Evolutionary conservation across 2,888 invertebrate genomes (phyloP).

Genomic region (Callyntrura sp.): DNA sequence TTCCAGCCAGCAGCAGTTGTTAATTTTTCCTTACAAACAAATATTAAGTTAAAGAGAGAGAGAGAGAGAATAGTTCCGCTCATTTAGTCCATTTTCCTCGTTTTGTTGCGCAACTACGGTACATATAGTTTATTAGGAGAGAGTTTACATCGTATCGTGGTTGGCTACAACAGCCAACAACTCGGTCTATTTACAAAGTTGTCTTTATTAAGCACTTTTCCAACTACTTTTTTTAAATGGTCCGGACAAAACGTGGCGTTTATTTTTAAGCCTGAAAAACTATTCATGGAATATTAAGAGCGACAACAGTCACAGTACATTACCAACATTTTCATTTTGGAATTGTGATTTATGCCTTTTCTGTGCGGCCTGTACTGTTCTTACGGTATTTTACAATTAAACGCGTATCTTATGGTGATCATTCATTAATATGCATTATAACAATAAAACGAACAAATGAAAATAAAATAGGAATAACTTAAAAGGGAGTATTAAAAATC

Average conservation of each 20-base stretch:
- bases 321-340: slow-evolving; percentile 20
- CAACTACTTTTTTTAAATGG: background rate
- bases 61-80: slow-evolving; percentile 7
- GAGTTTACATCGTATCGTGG: background rate
- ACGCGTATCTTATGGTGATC: background rate
- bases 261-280: slow-evolving; percentile 13
- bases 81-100: slow-evolving; percentile 1
- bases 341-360: slow-evolving; percentile 12
- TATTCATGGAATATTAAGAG: slow-evolving; percentile 40
- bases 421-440: slow-evolving; percentile 28
- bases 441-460: slow-evolving; percentile 31
- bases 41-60: background rate
- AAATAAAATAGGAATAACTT: slow-evolving; percentile 43
- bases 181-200: background rate
- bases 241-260: slow-evolving; percentile 2
- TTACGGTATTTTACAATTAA: slow-evolving; percentile 31
- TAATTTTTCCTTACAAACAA: slow-evolving; percentile 47
- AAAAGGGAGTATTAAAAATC: slow-evolving; percentile 26
- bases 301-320: background rate
- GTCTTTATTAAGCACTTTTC: background rate
- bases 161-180: background rate
- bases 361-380: background rate
- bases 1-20: background rate
- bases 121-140: background rate
- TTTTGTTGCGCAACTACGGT: background rate